Evolutionary conservation across 1,140 invertebrate species (phyloP), one percentile per base, ranked within the genome.

Genomic region (Grapholita molesta): DNA sequence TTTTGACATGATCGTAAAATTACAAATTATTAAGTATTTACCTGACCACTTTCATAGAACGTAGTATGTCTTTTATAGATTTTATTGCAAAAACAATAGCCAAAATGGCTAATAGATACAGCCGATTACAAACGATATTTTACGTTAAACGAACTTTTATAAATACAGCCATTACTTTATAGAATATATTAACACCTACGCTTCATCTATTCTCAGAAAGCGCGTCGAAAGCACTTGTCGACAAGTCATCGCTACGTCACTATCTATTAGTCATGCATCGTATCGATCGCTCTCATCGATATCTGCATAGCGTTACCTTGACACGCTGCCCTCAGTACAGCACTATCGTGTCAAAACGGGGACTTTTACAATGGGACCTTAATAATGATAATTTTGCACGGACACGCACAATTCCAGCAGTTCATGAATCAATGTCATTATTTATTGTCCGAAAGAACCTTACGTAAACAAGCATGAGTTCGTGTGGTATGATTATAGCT

Each of bases 231-330:
- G 53, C 24, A 57, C 23, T 61, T 61, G 7, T 57, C 53, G 55
- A 28, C 55, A 61, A 61, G 55, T 61, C 25, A 28, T 28, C 24
- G 24, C 55, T 61, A 61, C 55, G 55, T 61, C 55, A 61, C 55
- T 28, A 30, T 28, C 25, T 57, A 38, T 38, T 38, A 28, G 24
- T 61, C 55, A 61, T 61, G 55, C 55, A 61, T 61, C 64, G 32
- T 66, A 66, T 66, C 64, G 64, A 66, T 23, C 61, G 23, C n/a
- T 18, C 64, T 35, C 64, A 42, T 66, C 32, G 64, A 66, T 66
- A 66, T 66, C 64, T 66, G 64, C 64, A 66, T 66, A 66, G 64
- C 64, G 64, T 32, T 12, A 42, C 64, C 64, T 61, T 61, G 55
- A 61, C 55, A 61, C 55, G 24, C 24, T 32, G 64, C 18, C 25